Evolutionary conservation across 2,113 vertebrate species (phyloP).

Genomic region (Scytalopus superciliaris): DNA sequence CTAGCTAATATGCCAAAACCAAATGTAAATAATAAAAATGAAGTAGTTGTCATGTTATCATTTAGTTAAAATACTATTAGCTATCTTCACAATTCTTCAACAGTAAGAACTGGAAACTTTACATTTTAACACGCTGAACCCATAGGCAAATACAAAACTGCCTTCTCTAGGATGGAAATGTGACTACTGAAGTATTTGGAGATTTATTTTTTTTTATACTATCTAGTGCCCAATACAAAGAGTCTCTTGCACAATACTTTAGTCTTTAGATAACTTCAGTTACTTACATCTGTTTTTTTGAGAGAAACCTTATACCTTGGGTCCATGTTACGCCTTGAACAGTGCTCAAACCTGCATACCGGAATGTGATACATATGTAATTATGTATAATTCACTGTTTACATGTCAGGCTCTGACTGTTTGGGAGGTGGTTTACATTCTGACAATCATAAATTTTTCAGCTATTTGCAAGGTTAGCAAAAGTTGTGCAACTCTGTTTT

Average conservation of each 20-base stretch:
- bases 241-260: not conserved
- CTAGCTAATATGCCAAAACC: not conserved
- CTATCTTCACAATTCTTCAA: not conserved
- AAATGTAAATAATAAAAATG: constrained; percentile 33
- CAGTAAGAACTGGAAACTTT: not conserved
- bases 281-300: not conserved
- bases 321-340: not conserved
- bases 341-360: not conserved
- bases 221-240: not conserved
- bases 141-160: not conserved
- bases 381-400: not conserved
- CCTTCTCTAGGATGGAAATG: not conserved
- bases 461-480: not conserved
- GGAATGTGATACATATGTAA: not conserved
- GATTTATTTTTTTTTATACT: not conserved
- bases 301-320: not conserved
- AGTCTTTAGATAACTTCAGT: not conserved
- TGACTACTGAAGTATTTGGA: not conserved
- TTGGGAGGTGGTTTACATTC: not conserved
- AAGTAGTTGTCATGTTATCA: not conserved
- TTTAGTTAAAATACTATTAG: not conserved
- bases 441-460: not conserved
- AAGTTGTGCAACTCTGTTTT: not conserved
- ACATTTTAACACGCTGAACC: not conserved
- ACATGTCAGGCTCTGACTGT: not conserved